Base-by-base conservation (phyloP, 2,888 invertebrate species). In the Meliscaeva auricollis region DNA sequence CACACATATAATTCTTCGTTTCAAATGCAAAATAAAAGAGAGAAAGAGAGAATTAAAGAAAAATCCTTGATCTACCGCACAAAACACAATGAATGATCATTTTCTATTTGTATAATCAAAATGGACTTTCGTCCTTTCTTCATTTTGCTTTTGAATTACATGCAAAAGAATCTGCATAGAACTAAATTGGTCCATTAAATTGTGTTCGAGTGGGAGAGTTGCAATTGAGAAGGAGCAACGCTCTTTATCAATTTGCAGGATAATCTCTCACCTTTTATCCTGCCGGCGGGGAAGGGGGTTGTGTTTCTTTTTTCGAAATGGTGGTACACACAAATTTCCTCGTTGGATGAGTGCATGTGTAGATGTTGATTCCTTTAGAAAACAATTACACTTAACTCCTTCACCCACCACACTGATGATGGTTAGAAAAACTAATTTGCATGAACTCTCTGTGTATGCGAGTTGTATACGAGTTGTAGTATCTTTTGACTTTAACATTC, bases 61-160 rank as follows among this genome's bases (percentile, higher is more conserved):
- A 17, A 60, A 60, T 54, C 62, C 72, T 44, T 44, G 77, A 72
- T 60, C 66, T n/a, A 68, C 54, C 62, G 13, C 70, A 64, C 44
- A 41, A 50, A 15, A 56, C 69, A 83, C 69, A 79, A 54, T 70
- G 58, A 52, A 66, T 58, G 84, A 80, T 81, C 72, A 56, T 70
- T 77, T 66, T 56, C 81, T 35, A 60, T 66, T 66, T 32, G 66
- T 56, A 48, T 48, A 82, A 73, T 60, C 77, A 66, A 66, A 77
- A 66, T 70, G 72, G 35, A 73, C 54, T 72, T 35, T 48, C 5
- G 38, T 64, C 46, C 48, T 46, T 69, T 26, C 3, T 35, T 20
- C 8, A 1, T 30, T 44, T 1, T 30, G n/a, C 60, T 62, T 0
- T 26, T 26, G 26, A 62, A 15, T 26, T 44, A 9, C 22, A 46